Evolutionary conservation across 2,113 vertebrate genomes (phyloP), one percentile per base, ranked within the genome.

Genomic region (Prochilodus magdalenae): DNA sequence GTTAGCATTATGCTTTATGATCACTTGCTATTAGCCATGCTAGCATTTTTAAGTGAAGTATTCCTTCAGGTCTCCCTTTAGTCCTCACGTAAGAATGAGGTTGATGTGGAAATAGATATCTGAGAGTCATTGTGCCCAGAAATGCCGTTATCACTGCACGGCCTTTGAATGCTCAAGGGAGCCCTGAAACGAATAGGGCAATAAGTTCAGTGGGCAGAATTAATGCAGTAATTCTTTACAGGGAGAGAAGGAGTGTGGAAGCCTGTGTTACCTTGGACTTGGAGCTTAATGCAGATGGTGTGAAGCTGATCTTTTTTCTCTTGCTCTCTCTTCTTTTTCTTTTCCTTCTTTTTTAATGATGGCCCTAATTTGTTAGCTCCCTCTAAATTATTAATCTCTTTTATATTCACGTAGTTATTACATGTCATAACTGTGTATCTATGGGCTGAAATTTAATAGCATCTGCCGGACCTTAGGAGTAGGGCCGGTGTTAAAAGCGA

Each of bases 331-430:
- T 71, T 62, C 66, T 71, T 67, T 74, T 62, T 80, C 40, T 79
- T 55, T 80, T 84, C 97, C 70, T 69, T 66, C 71, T 96, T 97
- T 97, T 93, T 98, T 98, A 98, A 99, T 98, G 97, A 99, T 98
- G 96, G 96, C 95, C 94, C 97, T 99, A 99, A 99, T 99, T 98
- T 99, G 98, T 99, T 98, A 98, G 97, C 97, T 96, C 96, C 95
- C 95, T 95, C 94, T 99, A 97, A 98, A 99, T 99, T 98, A 99
- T 99, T 99, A 96, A 99, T 98, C 93, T 95, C 95, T 96, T 98
- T 99, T 99, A 99, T 99, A 99, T 97, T 97, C 97, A 96, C 95
- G 96, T 97, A 96, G 96, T 98, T 99, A 99, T 98, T 99, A 96
- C 95, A 92, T 97, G 96, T 98, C 97, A 99, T 97, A 97, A 97